These are phyloP conservation scores for Progne subis DNA, from an alignment of 2,113 vertebrate species.

Conservation along the genomic window DNA sequence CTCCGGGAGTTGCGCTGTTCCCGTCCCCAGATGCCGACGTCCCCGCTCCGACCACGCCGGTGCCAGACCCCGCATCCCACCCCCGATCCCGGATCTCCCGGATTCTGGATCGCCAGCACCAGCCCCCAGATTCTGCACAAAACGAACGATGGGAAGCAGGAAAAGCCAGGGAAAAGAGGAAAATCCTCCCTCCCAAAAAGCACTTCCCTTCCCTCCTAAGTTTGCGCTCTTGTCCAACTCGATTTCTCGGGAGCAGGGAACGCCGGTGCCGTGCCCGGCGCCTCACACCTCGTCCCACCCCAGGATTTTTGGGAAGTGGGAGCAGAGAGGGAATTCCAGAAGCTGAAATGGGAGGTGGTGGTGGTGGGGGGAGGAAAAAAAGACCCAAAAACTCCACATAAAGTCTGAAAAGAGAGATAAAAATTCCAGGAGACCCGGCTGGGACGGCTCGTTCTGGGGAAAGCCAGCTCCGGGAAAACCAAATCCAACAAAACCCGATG, in stretches of 20 bases:
- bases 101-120: accelerated
- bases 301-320: background rate
- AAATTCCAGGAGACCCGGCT: accelerated
- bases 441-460: accelerated
- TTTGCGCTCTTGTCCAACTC: background rate
- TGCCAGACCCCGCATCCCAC: accelerated
- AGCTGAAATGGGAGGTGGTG: background rate
- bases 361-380: background rate
- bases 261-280: accelerated
- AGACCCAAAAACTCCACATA: background rate
- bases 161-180: background rate
- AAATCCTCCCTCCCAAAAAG: background rate
- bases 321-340: background rate
- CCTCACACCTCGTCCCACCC: background rate
- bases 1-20: background rate
- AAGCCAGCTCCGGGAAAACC: background rate
- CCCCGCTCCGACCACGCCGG: accelerated
- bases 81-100: accelerated
- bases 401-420: accelerated
- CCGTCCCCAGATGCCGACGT: accelerated
- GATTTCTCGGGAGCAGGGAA: background rate
- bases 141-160: background rate
- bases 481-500: accelerated
- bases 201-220: background rate
- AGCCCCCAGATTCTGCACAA: background rate